Percentiles rank a stretch among this genome's conserved stretches.
phyloP scores from a whole-genome alignment of 2,888 invertebrate species.

The Erebia ligea region DNA sequence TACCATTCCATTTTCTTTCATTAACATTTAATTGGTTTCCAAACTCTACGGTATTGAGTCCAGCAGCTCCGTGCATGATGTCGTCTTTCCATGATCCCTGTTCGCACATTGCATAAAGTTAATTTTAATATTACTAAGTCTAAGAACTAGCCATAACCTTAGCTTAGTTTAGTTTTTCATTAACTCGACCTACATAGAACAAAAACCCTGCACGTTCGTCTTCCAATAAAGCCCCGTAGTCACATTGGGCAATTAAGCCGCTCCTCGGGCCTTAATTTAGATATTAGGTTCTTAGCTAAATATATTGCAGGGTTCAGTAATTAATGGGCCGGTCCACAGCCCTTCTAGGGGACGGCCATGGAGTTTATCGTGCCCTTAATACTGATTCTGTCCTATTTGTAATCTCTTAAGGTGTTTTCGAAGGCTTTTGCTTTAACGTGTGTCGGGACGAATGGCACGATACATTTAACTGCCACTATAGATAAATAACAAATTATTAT shows the following conservation, averaged over 20 bases:
- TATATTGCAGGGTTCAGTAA: slow-evolving; percentile 62
- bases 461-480: not conserved
- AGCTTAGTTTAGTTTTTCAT: slow-evolving; percentile 6
- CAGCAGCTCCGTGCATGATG: too few relatives aligned
- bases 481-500: too few relatives aligned
- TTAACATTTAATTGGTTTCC: too few relatives aligned
- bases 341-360: slow-evolving; percentile 34
- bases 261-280: slow-evolving; percentile 67
- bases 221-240: slow-evolving; percentile 43
- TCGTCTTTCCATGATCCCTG: too few relatives aligned
- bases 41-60: too few relatives aligned
- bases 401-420: slow-evolving; percentile 34
- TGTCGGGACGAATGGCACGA: slow-evolving; percentile 5
- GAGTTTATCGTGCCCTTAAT: slow-evolving; percentile 38
- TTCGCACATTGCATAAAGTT: too few relatives aligned
- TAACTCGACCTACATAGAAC: not conserved
- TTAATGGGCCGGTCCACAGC: slow-evolving; percentile 51
- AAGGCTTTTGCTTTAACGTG: slow-evolving; percentile 24
- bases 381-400: slow-evolving; percentile 36
- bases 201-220: slow-evolving; percentile 14
- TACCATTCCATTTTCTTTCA: too few relatives aligned
- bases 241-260: slow-evolving; percentile 64
- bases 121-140: too few relatives aligned
- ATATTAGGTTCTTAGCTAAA: slow-evolving; percentile 67
- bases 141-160: not conserved